phyloP scores from a whole-genome alignment of 2,797 vertebrate species.

The Benthosema pterotum region DNA sequence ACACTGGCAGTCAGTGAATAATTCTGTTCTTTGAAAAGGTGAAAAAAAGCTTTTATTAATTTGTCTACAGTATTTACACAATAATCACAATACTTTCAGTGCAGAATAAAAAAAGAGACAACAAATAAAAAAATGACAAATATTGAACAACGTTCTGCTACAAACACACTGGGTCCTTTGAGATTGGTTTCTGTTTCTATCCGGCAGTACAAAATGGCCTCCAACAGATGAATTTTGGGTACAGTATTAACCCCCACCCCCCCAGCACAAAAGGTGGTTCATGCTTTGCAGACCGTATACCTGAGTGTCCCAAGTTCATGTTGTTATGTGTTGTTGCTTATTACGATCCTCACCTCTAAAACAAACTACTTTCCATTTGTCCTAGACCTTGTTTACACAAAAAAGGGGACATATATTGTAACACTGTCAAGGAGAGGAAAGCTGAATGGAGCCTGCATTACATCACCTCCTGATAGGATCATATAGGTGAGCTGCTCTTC shows the following conservation, averaged over 20 bases:
- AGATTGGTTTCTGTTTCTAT: slow-evolving; percentile 58
- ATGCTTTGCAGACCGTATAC: too few relatives aligned
- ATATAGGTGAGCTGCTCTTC: too few relatives aligned
- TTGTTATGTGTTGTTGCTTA: too few relatives aligned
- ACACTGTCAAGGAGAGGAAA: too few relatives aligned
- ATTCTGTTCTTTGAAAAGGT: slow-evolving; percentile 64
- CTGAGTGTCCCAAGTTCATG: too few relatives aligned
- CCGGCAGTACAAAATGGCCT: slow-evolving; percentile 63
- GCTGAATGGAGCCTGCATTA: too few relatives aligned
- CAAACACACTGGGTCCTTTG: slow-evolving; percentile 89
- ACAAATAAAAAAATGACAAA: slow-evolving; percentile 76
- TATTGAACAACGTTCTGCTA: slow-evolving; percentile 76
- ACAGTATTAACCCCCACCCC: slow-evolving; percentile 57
- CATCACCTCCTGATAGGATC: too few relatives aligned
- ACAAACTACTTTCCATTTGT: too few relatives aligned
- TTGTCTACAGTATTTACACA: slow-evolving; percentile 81
- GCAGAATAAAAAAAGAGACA: slow-evolving; percentile 89
- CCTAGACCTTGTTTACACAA: too few relatives aligned
- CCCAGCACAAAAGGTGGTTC: background rate
- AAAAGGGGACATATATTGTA: too few relatives aligned
- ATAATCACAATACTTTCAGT: slow-evolving; percentile 87
- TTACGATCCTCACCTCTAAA: too few relatives aligned
- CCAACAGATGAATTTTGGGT: slow-evolving; percentile 62
- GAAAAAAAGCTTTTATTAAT: slow-evolving; percentile 78
- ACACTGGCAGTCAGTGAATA: background rate